These are phyloP conservation scores for Actias luna DNA, from an alignment of 2,888 invertebrate genomes.

Conservation along the genomic window DNA sequence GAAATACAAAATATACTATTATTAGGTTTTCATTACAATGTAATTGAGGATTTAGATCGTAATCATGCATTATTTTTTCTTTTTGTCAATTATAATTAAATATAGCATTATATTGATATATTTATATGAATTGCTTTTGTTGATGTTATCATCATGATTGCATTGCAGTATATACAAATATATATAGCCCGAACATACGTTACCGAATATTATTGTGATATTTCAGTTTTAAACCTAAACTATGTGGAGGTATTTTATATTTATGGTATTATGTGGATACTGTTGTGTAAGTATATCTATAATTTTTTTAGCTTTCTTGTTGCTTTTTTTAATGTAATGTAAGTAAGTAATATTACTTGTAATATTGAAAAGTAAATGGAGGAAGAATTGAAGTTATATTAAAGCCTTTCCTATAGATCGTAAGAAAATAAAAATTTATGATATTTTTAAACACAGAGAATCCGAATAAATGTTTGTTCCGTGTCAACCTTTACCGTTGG, in stretches of 20 bases:
- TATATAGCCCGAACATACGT: slow-evolving; percentile 5
- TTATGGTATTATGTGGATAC: slow-evolving; percentile 25
- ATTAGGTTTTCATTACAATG: not conserved
- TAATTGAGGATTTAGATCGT: not conserved
- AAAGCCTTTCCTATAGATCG: too few relatives aligned
- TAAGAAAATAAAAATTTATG: too few relatives aligned
- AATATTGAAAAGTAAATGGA: too few relatives aligned
- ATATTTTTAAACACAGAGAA: too few relatives aligned
- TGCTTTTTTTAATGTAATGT: too few relatives aligned
- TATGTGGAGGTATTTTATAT: slow-evolving; percentile 26
- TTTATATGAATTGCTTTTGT: slow-evolving; percentile 17
- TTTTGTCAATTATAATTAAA: slow-evolving; percentile 2
- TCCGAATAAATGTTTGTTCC: too few relatives aligned
- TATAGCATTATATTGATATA: not conserved
- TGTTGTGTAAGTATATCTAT: slow-evolving; percentile 30
- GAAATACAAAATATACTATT: not conserved
- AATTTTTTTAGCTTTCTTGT: not conserved
- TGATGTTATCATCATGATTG: slow-evolving; percentile 14
- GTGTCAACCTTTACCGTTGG: too few relatives aligned
- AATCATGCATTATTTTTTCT: not conserved
- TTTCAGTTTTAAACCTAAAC: not conserved
- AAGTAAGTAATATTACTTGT: too few relatives aligned
- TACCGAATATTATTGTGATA: slow-evolving; percentile 11
- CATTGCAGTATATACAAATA: not conserved
- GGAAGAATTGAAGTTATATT: too few relatives aligned